Evolutionary conservation across 2,888 invertebrate genomes (phyloP).

Genomic region (Branchipolynoe longqiensis): DNA sequence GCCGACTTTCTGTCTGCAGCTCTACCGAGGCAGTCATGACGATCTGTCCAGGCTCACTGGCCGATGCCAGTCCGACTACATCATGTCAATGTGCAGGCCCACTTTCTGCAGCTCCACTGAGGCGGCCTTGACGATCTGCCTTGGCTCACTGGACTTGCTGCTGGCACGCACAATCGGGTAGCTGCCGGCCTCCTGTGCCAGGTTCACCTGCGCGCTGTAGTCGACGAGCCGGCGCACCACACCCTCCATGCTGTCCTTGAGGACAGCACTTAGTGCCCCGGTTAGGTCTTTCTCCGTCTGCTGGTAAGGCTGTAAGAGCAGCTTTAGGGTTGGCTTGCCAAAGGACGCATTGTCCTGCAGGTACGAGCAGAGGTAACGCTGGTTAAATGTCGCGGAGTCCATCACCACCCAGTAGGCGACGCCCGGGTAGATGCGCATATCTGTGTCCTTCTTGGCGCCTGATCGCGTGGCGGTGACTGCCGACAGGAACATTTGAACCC

Average conservation of each 20-base stretch:
- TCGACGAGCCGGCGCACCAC: constrained; percentile 10
- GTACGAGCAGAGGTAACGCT: constrained; percentile 3
- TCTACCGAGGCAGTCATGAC: neutral
- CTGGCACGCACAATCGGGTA: neutral
- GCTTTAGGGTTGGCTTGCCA: constrained; percentile 19
- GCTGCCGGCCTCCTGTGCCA: neutral
- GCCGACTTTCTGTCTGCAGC: neutral
- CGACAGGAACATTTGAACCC: constrained; percentile 27
- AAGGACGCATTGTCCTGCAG: neutral
- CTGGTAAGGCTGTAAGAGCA: constrained; percentile 41
- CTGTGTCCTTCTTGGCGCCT: constrained; percentile 26
- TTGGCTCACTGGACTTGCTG: too few species aligned
- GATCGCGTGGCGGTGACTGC: constrained; percentile 43
- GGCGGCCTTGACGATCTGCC: neutral
- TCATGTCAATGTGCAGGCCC: neutral
- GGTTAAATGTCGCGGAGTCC: neutral
- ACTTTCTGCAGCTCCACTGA: neutral
- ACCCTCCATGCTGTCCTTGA: constrained; percentile 45
- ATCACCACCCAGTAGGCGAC: constrained; percentile 46
- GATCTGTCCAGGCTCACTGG: too few species aligned
- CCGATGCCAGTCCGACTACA: too few species aligned
- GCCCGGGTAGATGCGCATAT: constrained; percentile 35
- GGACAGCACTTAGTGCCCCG: neutral
- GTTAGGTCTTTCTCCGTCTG: constrained; percentile 16
- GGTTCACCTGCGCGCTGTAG: constrained; percentile 6